Evolutionary conservation across 2,797 vertebrate genomes (phyloP), one percentile per base, ranked within the genome.

Genomic region (Takifugu rubripes): DNA sequence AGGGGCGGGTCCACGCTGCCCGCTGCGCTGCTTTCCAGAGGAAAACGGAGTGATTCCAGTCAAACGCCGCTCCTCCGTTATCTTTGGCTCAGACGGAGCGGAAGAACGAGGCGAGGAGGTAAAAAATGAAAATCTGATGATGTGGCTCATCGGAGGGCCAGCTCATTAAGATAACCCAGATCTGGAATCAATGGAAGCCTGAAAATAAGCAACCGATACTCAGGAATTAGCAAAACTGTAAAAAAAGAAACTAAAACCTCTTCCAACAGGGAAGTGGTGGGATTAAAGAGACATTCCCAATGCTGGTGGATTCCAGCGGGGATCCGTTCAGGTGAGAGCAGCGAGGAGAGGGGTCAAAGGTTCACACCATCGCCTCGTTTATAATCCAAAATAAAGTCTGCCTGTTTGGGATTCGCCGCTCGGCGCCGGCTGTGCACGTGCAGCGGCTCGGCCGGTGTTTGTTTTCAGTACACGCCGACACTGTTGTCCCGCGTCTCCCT

Each of bases 21-120:
- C 71, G 79, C 78, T 83, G 78, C 67, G 81, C 75, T 51, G 66
- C 70, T 84, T 86, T 88, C 84, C 77, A 78, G 88, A 85, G 87
- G 76, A 85, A 64, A 62, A 83, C 82, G 72, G 82, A 88, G 83
- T 85, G 77, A 86, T 88, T 87, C 89, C 76, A 85, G 84, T 86
- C 73, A 80, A 81, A 88, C 82, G 55, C 82, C 56, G 81, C 80
- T 83, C 58, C 79, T 86, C 71, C 65, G 84, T 88, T 88, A 88
- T 86, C 86, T 87, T 89, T 88, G 85, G 88, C 87, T 84, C 83
- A 75, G 74, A 12, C 12, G 3, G 59, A 82, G 61, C 80, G 62
- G 59, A 72, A 56, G 52, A 79, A 68, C 79, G 63, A 72, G 66
- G 55, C 68, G 66, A 53, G 49, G 7, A 24, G 10, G 7, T 10